Base-by-base conservation (phyloP, 1,140 invertebrate species). In the Papilio xuthus region DNA sequence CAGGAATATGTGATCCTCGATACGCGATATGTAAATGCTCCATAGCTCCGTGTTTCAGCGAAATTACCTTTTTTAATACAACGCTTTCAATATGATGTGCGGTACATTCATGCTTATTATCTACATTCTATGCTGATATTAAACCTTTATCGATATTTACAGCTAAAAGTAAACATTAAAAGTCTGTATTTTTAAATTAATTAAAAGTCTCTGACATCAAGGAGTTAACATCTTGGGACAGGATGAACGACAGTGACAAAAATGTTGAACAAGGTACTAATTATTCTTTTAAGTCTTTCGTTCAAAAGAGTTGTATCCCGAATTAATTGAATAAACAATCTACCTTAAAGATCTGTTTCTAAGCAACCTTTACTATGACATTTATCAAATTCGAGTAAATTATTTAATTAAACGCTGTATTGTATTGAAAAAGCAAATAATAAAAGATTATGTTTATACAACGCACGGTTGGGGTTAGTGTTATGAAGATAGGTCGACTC, bases 401-500 rank as follows among this genome's bases (percentile, higher is more conserved):
- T 26, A 26, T 63, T 15, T 63, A 0, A 63, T 26, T 12, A 13
- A 63, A 26, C 56, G 20, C 10, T 56, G 20, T 56, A 23, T 23
- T 53, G n/a, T 69, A 70, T 32, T 70, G 4, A 37, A 41, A 4
- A 41, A n/a, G 32, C 12, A 71, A 71, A 42, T 37, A 63, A 32
- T 47, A 1, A 4, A 47, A n/a, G 26, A 32, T 60, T 63, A 10
- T 20, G n/a, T 60, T 63, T 76, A 20, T 15, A 47, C 8, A 53
- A 15, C 18, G 23, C n/a, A 8, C 41, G 12, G 23, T 32, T 20
- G 12, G 13, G 28, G 42, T n/a, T 28, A 74, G 18, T 20, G 37
- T 60, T 41, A 79, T 47, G 26, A 72, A 72, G 47, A 71, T 78
- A 70, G 72, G 78, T 63, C 78, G 78, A 28, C 74, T 63, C 77